Evolutionary conservation across 2,113 vertebrate genomes (phyloP), one percentile per base, ranked within the genome.

Genomic region (Ptilonorhynchus violaceus): DNA sequence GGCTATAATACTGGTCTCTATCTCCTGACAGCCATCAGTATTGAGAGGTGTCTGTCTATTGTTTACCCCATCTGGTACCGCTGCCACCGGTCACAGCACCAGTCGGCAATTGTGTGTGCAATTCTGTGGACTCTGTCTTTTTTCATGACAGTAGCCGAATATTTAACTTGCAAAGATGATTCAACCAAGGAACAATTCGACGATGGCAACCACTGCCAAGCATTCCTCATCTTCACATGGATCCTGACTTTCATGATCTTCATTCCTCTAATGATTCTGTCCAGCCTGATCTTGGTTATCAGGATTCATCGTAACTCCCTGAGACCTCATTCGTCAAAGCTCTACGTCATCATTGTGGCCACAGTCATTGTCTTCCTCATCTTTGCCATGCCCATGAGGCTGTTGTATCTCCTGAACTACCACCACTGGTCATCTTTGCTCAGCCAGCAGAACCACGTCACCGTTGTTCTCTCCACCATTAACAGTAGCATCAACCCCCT

Each of bases 1-100:
- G 98, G 98, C 62, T 98, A 98, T 85, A 97, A 98, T 93, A 97
- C 98, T 3, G 98, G 98, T 47, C 98, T 98, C 93, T 98, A 98
- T 70, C 98, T 98, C 90, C 97, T 98, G 94, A 98, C 98, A 8
- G 98, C 98, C 94, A 98, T 98, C 63, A 98, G 98, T 31, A 97
- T 98, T 94, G 98, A 98, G 88, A 87, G 98, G 73, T 98, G 98
- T 93, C 92, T 98, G 31, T 98, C 98, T 15, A 98, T 98, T 83
- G 96, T 98, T 70, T 98, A 98, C 79, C 98, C 98, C 62, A 98
- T 98, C 94, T 98, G 98, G 98, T 98, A 98, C 93, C 97, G 98
- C 60, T 98, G 98, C 88, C 98, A 96, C 56, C 97, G 98, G 25
- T 98, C 98, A 31, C 96, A 97, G 93, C 98, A 98, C 77, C 98